Base-by-base conservation (phyloP, 2,888 invertebrate genomes). In the Meliscaeva auricollis region DNA sequence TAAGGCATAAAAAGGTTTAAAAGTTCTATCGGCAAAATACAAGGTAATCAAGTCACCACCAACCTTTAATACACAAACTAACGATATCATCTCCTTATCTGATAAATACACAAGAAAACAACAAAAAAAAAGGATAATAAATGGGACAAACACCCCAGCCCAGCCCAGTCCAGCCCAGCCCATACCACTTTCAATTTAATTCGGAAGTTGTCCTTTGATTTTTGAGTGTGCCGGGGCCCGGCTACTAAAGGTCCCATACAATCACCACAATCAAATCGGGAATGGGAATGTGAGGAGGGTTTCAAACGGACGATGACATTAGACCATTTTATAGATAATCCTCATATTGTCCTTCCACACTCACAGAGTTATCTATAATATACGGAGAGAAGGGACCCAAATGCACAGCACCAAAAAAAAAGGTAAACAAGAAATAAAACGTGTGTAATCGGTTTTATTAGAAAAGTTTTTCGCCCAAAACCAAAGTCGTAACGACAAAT, bases 391-490 rank as follows among this genome's bases (percentile, higher is more conserved):
- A 30, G 30, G 15, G 41, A n/a, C 64, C 64, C 11, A 38, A n/a
- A n/a, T n/a, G n/a, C n/a, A n/a, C n/a, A 22, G 9, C 15, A 15
- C 41, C 3, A 41, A 32, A 26, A 64, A 62, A 81, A 82, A 74
- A 74, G 87, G 87, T 87, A 87, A 87, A 82, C 87, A 82, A 78
- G 64, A 50, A 87, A 87, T 87, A 87, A 87, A 87, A 87, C 87
- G 82, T 82, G 69, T 83, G 83, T 87, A 88, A 88, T 85, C 88
- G 87, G 77, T 88, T 87, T 87, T 88, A 88, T 88, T 88, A 87
- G 87, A 85, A 88, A 88, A 87, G 85, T 88, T 88, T 85, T 85
- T 77, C 62, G 64, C 68, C 69, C 70, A 48, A 79, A 66, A 66
- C 66, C 66, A 50, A 64, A 82, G 38, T 69, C 82, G 73, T 82